phyloP scores from a whole-genome alignment of 2,113 vertebrate genomes.

The Stomatorhinus ivindoensis region DNA sequence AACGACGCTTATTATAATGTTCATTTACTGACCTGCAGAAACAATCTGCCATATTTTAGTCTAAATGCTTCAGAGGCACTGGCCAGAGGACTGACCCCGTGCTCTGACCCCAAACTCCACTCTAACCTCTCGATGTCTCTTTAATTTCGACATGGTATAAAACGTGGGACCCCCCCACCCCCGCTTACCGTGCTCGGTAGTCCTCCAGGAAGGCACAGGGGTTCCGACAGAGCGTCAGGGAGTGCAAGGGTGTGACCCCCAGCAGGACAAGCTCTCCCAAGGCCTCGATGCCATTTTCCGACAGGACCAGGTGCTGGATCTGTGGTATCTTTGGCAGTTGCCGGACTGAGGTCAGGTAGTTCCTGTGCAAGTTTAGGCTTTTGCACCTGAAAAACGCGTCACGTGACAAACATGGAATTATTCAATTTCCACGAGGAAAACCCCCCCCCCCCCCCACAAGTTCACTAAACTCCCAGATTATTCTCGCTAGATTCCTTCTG shows the following conservation, averaged over 20 bases:
- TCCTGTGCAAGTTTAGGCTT: conserved; percentile 81
- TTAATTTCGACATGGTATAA: neutral
- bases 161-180: no score
- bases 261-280: conserved; percentile 70
- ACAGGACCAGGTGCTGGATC: conserved; percentile 79
- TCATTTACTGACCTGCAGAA: no score
- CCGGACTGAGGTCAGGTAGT: conserved; percentile 77
- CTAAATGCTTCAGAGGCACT: neutral
- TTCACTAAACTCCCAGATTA: neutral
- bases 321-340: conserved; percentile 85
- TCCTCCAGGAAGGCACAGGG: conserved; percentile 81
- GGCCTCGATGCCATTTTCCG: conserved; percentile 77
- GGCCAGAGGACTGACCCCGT: neutral
- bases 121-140: neutral
- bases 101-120: neutral
- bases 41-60: neutral
- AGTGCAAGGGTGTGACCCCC: conserved; percentile 62
- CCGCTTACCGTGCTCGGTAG: conserved; percentile 76
- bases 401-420: conserved; percentile 30
- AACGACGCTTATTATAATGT: neutral
- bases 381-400: conserved; percentile 66
- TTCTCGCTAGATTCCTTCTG: neutral
- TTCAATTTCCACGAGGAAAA: neutral
- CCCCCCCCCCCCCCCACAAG: neutral
- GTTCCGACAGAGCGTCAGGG: conserved; percentile 74